A percentile compares a stretch with the other conserved stretches of the same genome.
Evolutionary conservation across 2,888 invertebrate species (phyloP).

Genomic region (Panopea generosa): DNA sequence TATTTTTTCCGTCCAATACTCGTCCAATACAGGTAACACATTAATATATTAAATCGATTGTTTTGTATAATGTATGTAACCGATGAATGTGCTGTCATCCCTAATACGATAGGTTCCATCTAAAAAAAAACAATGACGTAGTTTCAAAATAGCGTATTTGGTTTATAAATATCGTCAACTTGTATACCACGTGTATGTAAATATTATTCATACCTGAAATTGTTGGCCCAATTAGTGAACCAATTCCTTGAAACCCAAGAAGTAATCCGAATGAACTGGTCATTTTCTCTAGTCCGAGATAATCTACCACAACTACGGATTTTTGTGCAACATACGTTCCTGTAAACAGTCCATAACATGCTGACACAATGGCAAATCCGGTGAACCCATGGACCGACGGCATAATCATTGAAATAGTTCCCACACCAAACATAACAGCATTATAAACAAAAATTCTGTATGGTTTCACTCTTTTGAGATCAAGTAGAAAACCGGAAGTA

Average conservation of each 20-base stretch:
- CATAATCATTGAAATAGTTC: conserved; percentile 61
- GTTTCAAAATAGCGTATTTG: too few species aligned
- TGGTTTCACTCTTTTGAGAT: conserved; percentile 65
- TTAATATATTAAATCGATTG: too few species aligned
- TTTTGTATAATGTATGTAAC: too few species aligned
- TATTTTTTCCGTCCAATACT: too few species aligned
- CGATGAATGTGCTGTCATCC: too few species aligned
- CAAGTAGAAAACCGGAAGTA: conserved; percentile 71
- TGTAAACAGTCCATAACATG: conserved; percentile 67
- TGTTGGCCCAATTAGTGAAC: conserved; percentile 75
- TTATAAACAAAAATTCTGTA: conserved; percentile 66
- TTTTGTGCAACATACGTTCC: conserved; percentile 75
- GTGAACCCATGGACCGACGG: conserved; percentile 61
- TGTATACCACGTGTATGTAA: too few species aligned
- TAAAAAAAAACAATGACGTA: too few species aligned
- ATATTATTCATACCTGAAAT: conserved; percentile 79
- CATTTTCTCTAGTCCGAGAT: conserved; percentile 72
- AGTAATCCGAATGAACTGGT: conserved; percentile 75
- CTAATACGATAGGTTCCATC: too few species aligned
- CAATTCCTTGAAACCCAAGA: conserved; percentile 75
- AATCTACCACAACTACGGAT: conserved; percentile 73
- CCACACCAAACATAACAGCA: conserved; percentile 64
- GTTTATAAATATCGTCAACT: too few species aligned
- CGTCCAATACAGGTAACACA: too few species aligned
- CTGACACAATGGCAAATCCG: conserved; percentile 62